Evolutionary conservation across 2,113 vertebrate species (phyloP).

Genomic region (Pheucticus melanocephalus): DNA sequence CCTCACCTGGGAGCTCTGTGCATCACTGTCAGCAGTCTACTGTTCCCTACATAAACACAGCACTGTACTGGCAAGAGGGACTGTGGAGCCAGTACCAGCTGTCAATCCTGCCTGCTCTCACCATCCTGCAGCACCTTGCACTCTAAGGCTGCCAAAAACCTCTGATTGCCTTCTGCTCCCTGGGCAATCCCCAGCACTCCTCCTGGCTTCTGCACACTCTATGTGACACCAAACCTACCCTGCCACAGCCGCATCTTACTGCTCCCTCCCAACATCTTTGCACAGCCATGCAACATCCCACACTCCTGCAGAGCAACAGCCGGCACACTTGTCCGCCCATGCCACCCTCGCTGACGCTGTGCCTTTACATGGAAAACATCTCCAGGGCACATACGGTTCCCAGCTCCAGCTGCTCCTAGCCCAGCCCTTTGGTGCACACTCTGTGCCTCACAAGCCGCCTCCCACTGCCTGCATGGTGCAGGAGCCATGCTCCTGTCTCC

Average conservation of each 20-base stretch:
- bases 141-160: background rate
- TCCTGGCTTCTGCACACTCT: background rate
- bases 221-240: background rate
- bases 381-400: background rate
- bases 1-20: background rate
- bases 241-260: background rate
- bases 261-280: background rate
- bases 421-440: background rate
- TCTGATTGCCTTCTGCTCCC: background rate
- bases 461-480: fast-evolving
- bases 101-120: background rate
- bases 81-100: background rate
- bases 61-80: background rate
- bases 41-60: background rate
- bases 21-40: background rate
- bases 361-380: background rate
- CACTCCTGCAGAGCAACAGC: background rate
- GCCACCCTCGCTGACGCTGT: fast-evolving
- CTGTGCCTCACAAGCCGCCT: background rate
- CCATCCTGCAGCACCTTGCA: background rate
- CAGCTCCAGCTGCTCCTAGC: background rate
- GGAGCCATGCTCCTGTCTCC: background rate
- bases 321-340: fast-evolving
- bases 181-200: background rate
- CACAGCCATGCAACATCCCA: background rate